Evolutionary conservation across 2,888 invertebrate genomes (phyloP).

Genomic region (Amphiduros pacificus): DNA sequence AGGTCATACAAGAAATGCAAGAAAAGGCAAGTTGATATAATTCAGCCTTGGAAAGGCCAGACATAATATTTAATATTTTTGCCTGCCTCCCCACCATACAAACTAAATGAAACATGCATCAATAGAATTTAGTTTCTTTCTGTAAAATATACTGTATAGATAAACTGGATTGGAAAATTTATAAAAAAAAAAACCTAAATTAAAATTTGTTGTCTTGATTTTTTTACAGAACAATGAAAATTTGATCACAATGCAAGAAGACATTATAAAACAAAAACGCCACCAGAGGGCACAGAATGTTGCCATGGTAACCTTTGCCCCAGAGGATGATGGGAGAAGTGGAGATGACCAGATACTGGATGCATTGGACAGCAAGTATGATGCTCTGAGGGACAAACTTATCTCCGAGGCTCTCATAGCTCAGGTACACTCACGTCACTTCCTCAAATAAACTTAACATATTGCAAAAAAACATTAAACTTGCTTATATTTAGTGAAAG

Average conservation of each 20-base stretch:
- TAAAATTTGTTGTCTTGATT: background rate
- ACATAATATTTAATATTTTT: no score
- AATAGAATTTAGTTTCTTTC: no score
- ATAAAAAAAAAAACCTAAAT: no score
- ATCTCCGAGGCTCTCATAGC: constrained; percentile 31
- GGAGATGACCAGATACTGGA: constrained; percentile 19
- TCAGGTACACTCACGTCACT: constrained; percentile 8
- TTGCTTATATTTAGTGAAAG: background rate
- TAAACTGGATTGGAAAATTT: no score
- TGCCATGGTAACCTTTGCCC: constrained; percentile 4
- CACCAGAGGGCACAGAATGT: constrained; percentile 7
- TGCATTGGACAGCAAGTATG: constrained; percentile 41
- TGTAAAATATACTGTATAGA: no score
- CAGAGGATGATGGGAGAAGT: background rate
- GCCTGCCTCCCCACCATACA: no score
- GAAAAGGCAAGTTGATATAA: constrained; percentile 2
- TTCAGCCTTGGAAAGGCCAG: no score
- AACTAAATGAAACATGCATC: no score
- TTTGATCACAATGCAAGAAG: background rate
- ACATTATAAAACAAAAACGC: background rate
- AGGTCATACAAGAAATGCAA: background rate
- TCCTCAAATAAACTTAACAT: background rate
- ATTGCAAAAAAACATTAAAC: background rate
- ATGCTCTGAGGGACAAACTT: constrained; percentile 37
- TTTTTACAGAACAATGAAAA: background rate